Base-by-base conservation (phyloP, 1,140 invertebrate species). In the Drosophila ficusphila region DNA sequence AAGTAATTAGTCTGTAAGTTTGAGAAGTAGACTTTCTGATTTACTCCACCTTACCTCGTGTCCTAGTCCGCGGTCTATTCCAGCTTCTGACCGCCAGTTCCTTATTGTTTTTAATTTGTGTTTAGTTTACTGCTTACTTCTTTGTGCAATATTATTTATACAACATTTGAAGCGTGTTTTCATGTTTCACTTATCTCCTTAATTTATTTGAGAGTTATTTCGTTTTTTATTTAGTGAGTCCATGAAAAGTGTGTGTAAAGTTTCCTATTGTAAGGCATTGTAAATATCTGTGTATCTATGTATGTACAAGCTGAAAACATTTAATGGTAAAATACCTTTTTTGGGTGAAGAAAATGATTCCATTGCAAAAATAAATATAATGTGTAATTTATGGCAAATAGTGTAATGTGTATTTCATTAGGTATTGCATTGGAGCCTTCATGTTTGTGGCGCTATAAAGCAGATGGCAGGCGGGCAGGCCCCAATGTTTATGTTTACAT, bases 1-100 rank as follows among this genome's bases (percentile, higher is more conserved):
- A 74, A 70, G 25, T 57, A 79, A 60, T 14, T 83, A 62, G 58
- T 76, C 41, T 72, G 71, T 60, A 88, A 79, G 42, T 33, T 85
- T 18, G 76, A 79, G 39, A 89, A 88, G 53, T 82, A 83, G 53
- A 51, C 31, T 27, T 11, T 19, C 9, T 4, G 33, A 16, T 19
- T 11, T 8, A 42, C 29, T 18, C 33, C 34, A 29, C 27, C 36
- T 56, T 60, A 48, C 14, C 62, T 49, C 33, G 9, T 58, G 38
- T 62, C 71, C 76, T 85, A 85, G 82, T 85, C 79, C 36, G 34
- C 25, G 34, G 14, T 53, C 36, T 27, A 9, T n/a, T 53, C 23
- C 25, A 48, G 8, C 38, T 16, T 16, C 41, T 75, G 34, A 33
- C 34, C 52, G 23, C 36, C 67, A 61, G 36, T 74, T 74, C 60